Evolutionary conservation across 2,113 vertebrate genomes (phyloP), one percentile per base, ranked within the genome.

Genomic region (Catharus fuscescens): DNA sequence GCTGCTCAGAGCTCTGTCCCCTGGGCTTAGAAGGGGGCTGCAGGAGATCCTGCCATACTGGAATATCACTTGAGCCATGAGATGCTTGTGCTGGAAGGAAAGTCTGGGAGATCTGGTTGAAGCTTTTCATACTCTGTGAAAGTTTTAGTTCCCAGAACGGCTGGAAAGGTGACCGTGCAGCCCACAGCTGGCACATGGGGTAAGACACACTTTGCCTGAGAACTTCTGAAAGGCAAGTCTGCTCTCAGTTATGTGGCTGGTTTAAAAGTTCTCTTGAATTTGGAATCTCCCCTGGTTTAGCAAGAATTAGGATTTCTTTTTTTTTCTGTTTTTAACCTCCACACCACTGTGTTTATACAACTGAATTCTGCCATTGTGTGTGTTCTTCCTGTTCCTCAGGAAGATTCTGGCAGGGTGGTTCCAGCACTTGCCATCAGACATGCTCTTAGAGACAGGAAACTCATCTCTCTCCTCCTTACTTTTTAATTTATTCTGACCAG

Each of bases 71-170:
- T 11, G 14, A 83, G 64, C 57, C 14, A 0, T 8, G 31, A 86
- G 54, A 6, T 8, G 7, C 2, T 69, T 32, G 40, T 45, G 59
- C 80, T 52, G 53, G 36, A 36, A 60, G 61, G 57, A n/a, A 57
- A 48, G 20, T 62, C 18, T 24, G 21, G 28, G 45, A n/a, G 18
- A 26, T 40, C 40, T 16, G 47, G 3, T 45, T 32, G 50, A 60
- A 77, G 18, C 56, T 45, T 48, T 45, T 66, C 4, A 0, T 26
- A 2, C 6, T 18, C 1, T 3, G 0, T 8, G 19, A 10, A 38
- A 11, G 8, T 52, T 64, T 50, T 16, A 36, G 7, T 56, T 65
- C 38, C 52, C 74, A 47, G 17, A 40, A 17, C 16, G 47, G 40
- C 12, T 3, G 10, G 29, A 45, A 29, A 38, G 52, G 64, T 12